These are phyloP conservation scores for Drosophila setifemur DNA, from an alignment of 1,140 invertebrate genomes.

Conservation along the genomic window DNA sequence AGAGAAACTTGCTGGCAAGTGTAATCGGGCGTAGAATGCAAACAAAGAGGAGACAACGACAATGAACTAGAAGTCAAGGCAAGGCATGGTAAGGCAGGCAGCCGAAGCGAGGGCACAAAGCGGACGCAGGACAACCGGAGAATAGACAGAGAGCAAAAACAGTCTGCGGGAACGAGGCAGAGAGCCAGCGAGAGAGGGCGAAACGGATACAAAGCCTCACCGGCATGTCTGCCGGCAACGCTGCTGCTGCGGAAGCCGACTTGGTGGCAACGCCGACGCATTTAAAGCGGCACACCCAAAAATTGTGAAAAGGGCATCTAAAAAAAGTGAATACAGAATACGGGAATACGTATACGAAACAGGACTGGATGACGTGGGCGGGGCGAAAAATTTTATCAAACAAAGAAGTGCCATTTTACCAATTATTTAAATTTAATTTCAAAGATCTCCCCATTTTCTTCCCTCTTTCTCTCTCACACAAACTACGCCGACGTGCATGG, in stretches of 20 bases:
- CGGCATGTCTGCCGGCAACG: conserved; percentile 54
- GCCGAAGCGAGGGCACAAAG: conserved; percentile 56
- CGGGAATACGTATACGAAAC: no score
- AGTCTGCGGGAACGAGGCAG: conserved; percentile 27
- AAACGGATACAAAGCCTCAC: conserved; percentile 74
- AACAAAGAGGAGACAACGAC: conserved; percentile 73
- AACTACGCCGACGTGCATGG: conserved; percentile 48
- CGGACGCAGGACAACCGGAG: conserved; percentile 68
- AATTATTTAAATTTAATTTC: conserved; percentile 9
- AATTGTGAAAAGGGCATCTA: conserved; percentile 60
- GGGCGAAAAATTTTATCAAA: neutral
- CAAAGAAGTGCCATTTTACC: neutral
- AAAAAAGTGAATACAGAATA: conserved; percentile 35
- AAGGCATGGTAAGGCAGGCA: conserved; percentile 32
- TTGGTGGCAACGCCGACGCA: conserved; percentile 75
- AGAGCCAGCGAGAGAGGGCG: conserved; percentile 13
- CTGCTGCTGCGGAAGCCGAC: conserved; percentile 51
- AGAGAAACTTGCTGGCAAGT: conserved; percentile 69
- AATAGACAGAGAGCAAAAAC: conserved; percentile 40
- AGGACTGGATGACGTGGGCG: no score
- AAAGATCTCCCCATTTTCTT: conserved; percentile 10
- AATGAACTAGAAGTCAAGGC: conserved; percentile 76
- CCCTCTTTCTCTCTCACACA: conserved; percentile 24
- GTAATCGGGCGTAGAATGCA: conserved; percentile 66
- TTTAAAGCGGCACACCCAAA: conserved; percentile 75